These are phyloP conservation scores for Dolichotis patagonum DNA, from an alignment of 2,113 vertebrate species.

Conservation along the genomic window DNA sequence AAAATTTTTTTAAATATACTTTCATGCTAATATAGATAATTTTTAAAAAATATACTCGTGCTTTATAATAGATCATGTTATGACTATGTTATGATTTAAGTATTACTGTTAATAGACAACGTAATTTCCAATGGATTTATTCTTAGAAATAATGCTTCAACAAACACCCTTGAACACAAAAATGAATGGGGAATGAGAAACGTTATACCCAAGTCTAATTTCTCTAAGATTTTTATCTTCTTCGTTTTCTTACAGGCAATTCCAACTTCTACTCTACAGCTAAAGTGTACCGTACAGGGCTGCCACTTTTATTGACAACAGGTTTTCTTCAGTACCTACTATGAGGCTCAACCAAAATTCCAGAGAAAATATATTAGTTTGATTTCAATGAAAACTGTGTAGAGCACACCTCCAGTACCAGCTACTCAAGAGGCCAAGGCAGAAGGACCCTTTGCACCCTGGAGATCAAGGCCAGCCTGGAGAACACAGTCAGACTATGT, in stretches of 20 bases:
- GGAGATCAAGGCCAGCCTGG: not conserved
- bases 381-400: not conserved
- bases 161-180: not conserved
- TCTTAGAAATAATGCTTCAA: constrained; percentile 37
- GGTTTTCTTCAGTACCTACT: not conserved
- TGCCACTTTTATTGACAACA: not conserved
- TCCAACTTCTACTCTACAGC: not conserved
- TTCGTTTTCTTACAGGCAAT: not conserved
- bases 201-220: not conserved
- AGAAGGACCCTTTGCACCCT: too few species aligned
- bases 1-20: not conserved
- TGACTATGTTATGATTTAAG: not conserved
- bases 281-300: not conserved
- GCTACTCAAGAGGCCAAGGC: not conserved
- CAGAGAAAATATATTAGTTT: not conserved
- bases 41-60: not conserved
- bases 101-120: not conserved
- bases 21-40: not conserved
- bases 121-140: not conserved
- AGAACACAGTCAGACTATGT: not conserved
- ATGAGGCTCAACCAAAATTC: constrained; percentile 12
- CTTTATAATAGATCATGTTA: not conserved
- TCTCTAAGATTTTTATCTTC: not conserved
- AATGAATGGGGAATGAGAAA: not conserved
- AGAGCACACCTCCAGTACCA: not conserved